Conservation (phyloP, 2,888 invertebrate genomes). For the Eupithecia exiguata region DNA sequence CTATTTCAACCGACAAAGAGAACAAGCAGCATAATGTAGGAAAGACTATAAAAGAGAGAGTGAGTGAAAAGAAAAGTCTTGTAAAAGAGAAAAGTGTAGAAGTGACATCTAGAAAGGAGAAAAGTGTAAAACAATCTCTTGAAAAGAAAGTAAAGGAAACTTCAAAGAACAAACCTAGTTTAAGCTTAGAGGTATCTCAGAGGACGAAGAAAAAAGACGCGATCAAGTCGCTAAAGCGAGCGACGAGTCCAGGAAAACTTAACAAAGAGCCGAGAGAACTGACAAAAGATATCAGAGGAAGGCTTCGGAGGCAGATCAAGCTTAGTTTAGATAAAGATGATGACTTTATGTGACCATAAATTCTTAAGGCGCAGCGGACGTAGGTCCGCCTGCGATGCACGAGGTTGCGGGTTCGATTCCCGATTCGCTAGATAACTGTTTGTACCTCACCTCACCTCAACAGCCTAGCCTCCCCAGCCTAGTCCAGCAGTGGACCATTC, state of each 20-base stretch:
- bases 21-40: not conserved
- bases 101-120: not conserved
- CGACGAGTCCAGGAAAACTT: slow-evolving; percentile 69
- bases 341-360: slow-evolving; percentile 2
- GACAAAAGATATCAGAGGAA: not conserved
- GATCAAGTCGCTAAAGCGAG: slow-evolving; percentile 52
- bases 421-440: not conserved
- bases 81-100: not conserved
- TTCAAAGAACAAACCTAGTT: not conserved
- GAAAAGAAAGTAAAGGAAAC: not conserved
- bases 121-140: not conserved
- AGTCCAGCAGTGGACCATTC: no score
- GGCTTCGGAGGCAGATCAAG: slow-evolving; percentile 17
- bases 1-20: slow-evolving; percentile 36
- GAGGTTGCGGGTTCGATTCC: not conserved
- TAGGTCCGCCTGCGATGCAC: not conserved
- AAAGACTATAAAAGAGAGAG: not conserved
- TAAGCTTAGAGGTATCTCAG: slow-evolving; percentile 14
- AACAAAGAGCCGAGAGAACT: slow-evolving; percentile 26
- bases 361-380: no score
- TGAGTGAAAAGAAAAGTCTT: not conserved
- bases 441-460: no score
- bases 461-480: no score
- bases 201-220: slow-evolving; percentile 8
- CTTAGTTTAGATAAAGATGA: slow-evolving; percentile 22